Base-by-base conservation (phyloP, 1,140 invertebrate species). In the Ceratitis capitata region DNA sequence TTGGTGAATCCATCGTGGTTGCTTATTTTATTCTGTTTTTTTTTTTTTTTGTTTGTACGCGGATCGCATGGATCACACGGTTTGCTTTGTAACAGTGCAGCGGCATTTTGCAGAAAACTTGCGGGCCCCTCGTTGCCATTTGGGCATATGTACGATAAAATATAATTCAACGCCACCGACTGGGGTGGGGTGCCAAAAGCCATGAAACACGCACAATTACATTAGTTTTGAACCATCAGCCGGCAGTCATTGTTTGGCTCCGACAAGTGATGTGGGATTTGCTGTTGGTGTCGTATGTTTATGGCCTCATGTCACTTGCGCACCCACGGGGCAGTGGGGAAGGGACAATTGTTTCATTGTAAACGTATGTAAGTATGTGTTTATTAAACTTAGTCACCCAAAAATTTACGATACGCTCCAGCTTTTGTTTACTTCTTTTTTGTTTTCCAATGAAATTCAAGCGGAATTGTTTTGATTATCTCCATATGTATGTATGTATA, bases 231-330 rank as follows among this genome's bases (percentile, higher is more conserved):
- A 45, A 39, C 39, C 39, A 42, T 23, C 16, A 78, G 39, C 42
- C 42, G 69, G 7, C 69, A 26, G 7, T 45, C 69, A 78, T 19
- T 56, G 19, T 42, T 69, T 78, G 69, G 39, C 69, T 23, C 39
- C 69, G 69, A 47, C 69, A 78, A 78, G 69, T 78, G 69, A n/a
- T 78, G n/a, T 78, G 69, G 69, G 69, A 78, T 78, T 78, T 78
- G 26, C 56, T n/a, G 51, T 56, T 56, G 4, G 69, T n/a, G n/a
- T n/a, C 39, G 39, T 26, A n/a, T 32, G 69, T 78, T 78, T 39
- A 12, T 78, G 0, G 45, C 35, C 39, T 47, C 42, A 78, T 23
- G 69, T 47, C 69, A 39, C n/a, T n/a, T 78, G 19, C 26, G 19
- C 26, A 14, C 64, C 61, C 12, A 69, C 32, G 16, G 14, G 1